Conservation (phyloP, 2,113 vertebrate genomes). For the Mormyrus iriodes region DNA sequence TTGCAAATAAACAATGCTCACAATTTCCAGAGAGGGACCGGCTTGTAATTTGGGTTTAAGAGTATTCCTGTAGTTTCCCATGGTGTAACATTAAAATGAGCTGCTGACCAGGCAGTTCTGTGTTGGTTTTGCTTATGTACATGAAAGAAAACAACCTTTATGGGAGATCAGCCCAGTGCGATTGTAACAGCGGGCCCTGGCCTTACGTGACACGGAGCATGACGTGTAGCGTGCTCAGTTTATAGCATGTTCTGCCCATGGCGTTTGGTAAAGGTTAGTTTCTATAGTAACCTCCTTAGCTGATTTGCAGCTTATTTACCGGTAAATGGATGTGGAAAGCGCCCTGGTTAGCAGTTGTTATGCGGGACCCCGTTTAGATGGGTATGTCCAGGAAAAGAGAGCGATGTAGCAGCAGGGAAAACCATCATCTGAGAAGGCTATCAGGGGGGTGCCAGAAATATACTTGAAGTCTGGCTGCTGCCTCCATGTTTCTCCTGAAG, state of each 20-base stretch:
- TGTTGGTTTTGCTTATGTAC: neutral
- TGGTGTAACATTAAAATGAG: neutral
- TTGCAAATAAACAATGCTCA: neutral
- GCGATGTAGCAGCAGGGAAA: neutral
- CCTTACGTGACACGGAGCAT: neutral
- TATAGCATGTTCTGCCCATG: neutral
- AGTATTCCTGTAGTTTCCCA: neutral
- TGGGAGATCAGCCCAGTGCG: too few species aligned
- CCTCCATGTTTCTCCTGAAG: neutral
- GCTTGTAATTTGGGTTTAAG: neutral
- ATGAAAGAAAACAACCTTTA: neutral
- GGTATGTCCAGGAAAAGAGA: neutral
- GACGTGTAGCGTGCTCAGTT: neutral
- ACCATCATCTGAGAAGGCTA: too few species aligned
- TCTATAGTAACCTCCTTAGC: conserved; percentile 15
- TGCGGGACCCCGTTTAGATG: neutral
- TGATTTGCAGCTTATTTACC: neutral
- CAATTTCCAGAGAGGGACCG: neutral
- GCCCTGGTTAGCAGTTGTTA: neutral
- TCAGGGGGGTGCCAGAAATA: neutral
- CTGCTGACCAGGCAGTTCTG: neutral
- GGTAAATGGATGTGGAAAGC: neutral
- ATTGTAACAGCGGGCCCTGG: neutral
- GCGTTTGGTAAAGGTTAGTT: conserved; percentile 6
- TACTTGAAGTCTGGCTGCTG: neutral